These are phyloP conservation scores for Drosophila niveifrons DNA, from an alignment of 2,888 invertebrate species.

Conservation along the genomic window DNA sequence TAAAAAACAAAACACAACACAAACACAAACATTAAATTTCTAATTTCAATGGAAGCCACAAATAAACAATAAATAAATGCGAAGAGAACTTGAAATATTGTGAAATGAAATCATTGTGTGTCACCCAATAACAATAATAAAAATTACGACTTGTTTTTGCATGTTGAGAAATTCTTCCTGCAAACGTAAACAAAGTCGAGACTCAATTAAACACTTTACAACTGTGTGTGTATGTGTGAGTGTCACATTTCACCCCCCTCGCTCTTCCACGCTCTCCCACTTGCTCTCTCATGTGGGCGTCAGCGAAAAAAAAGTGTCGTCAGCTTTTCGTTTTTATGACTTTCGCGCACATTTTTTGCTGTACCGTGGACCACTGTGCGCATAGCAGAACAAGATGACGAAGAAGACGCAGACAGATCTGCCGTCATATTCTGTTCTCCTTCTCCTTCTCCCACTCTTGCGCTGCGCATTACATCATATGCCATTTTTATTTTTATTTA, in stretches of 20 bases:
- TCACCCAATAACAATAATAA: not conserved
- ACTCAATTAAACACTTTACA: slow-evolving; percentile 48
- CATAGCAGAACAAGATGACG: not conserved
- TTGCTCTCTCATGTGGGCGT: not conserved
- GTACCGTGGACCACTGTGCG: slow-evolving; percentile 27
- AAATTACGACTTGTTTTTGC: slow-evolving; percentile 17
- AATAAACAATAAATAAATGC: slow-evolving; percentile 18
- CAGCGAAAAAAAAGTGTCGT: slow-evolving; percentile 8
- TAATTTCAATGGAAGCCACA: slow-evolving; percentile 25
- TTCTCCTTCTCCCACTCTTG: slow-evolving; percentile 41
- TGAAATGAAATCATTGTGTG: slow-evolving; percentile 44
- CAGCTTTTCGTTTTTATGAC: slow-evolving; percentile 2
- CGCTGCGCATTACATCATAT: slow-evolving; percentile 65
- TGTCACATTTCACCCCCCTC: not conserved
- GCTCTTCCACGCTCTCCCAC: not conserved
- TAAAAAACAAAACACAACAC: not conserved
- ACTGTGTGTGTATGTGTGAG: not conserved
- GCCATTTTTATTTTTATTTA: slow-evolving; percentile 52
- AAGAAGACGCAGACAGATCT: not conserved
- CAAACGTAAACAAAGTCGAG: slow-evolving; percentile 28
- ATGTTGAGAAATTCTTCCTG: slow-evolving; percentile 13
- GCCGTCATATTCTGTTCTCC: slow-evolving; percentile 18
- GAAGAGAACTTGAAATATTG: slow-evolving; percentile 6
- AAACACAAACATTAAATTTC: slow-evolving; percentile 6
- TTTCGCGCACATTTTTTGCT: slow-evolving; percentile 4